These are phyloP conservation scores for Anas capensis DNA, from an alignment of 2,797 vertebrate species.

Conservation along the genomic window DNA sequence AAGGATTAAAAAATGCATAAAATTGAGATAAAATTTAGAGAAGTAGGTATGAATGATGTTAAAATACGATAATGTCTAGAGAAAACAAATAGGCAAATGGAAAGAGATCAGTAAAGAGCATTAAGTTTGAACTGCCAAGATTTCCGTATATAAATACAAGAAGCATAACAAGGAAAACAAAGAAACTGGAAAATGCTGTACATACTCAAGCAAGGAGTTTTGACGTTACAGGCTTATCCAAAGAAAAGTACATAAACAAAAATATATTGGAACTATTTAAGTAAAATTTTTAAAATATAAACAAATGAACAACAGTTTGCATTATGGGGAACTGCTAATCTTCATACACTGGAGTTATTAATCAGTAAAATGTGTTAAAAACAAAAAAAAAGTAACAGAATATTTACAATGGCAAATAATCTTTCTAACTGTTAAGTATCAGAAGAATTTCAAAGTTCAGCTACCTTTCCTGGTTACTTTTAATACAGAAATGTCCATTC, in stretches of 20 bases:
- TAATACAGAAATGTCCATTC: background rate
- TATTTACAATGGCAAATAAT: background rate
- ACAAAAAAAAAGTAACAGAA: background rate
- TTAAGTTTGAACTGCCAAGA: background rate
- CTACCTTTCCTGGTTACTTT: slow-evolving; percentile 17
- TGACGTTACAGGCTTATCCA: background rate
- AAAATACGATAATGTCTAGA: background rate
- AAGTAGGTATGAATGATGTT: background rate
- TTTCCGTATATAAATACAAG: slow-evolving; percentile 14
- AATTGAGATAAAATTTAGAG: background rate
- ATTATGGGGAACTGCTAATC: background rate
- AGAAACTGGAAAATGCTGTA: slow-evolving; percentile 11
- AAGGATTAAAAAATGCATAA: background rate
- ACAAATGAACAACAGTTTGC: background rate
- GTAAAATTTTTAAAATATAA: background rate
- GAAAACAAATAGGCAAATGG: slow-evolving; percentile 18
- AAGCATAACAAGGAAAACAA: background rate
- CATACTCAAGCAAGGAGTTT: background rate
- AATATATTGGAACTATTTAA: background rate
- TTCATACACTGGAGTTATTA: background rate
- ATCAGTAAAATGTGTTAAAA: background rate
- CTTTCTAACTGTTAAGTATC: background rate
- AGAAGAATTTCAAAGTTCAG: slow-evolving; percentile 18
- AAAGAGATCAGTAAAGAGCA: background rate
- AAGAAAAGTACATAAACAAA: slow-evolving; percentile 11